Evolutionary conservation across 2,113 vertebrate genomes (phyloP), one percentile per base, ranked within the genome.

Genomic region (Ranitomeya imitator): DNA sequence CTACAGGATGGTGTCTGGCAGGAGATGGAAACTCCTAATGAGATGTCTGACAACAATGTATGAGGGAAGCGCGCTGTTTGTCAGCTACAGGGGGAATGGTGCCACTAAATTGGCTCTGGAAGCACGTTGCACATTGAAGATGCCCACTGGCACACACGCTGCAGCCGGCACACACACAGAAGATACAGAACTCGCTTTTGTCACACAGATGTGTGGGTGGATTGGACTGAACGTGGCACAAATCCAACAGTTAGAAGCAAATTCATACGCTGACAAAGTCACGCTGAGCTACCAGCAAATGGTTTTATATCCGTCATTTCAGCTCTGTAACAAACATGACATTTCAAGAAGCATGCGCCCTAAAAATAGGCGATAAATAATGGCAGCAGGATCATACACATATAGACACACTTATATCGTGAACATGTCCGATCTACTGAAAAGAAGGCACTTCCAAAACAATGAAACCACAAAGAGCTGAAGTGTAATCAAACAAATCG

Each of bases 141-240:
- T 61, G 31, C 71, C 71, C 71, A 61, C 16, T 77, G 57, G 55
- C 67, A 51, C 84, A 45, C 57, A 16, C 63, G 31, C 37, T 31
- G 83, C 65, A 10, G 12, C 23, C 61, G 9, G 51, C 57, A 55
- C 83, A 45, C 84, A 77, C 13, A 76, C 61, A 84, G 0, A 51
- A 84, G 61, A 85, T 45, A 31, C 69, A 85, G 23, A n/a, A 13
- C 55, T 45, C 12, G 51, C 77, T 55, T 52, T 67, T 86, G 45
- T 86, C 60, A 79, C 85, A 63, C 57, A 31, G 59, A 55, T 86
- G 77, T 54, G 86, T 87, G 86, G 86, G 86, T 59, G 77, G 54
- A 8, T 51, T 3, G 73, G 85, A 77, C 52, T n/a, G 57, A 63
- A 55, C 1, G 51, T 65, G 74, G 74, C 85, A 78, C 15, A 13